Conservation (phyloP, 2,113 vertebrate genomes). For the Gymnarchus niloticus region DNA sequence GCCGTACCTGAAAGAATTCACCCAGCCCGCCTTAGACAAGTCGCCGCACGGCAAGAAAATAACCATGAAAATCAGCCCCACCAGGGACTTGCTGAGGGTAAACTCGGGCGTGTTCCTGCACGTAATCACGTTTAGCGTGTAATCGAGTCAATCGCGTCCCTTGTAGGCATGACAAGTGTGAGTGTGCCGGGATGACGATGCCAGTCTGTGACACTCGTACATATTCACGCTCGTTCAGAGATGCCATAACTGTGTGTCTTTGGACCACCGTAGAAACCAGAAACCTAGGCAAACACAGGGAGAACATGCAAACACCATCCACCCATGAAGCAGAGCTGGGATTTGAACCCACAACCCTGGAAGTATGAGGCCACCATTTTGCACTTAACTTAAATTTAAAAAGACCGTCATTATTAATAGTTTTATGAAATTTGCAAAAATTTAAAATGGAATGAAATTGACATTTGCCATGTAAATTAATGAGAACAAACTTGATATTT, state of each 20-base stretch:
- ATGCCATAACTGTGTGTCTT: too few relatives aligned
- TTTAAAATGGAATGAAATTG: not conserved
- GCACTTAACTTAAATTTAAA: too few relatives aligned
- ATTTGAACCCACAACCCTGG: too few relatives aligned
- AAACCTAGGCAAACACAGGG: too few relatives aligned
- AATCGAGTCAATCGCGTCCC: not conserved
- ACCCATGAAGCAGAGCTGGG: too few relatives aligned
- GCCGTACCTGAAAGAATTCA: constrained; percentile 51
- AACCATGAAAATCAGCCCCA: constrained; percentile 51
- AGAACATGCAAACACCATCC: too few relatives aligned
- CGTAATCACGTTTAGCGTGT: not conserved
- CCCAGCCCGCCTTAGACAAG: constrained; percentile 58
- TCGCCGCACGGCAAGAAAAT: constrained; percentile 66
- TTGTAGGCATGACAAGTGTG: not conserved
- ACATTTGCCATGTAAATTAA: too few relatives aligned
- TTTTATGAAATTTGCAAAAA: not conserved
- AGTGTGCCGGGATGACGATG: too few relatives aligned
- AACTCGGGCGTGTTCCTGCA: not conserved
- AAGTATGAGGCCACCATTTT: too few relatives aligned
- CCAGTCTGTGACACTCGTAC: not conserved
- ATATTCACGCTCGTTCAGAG: not conserved
- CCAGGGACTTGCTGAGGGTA: constrained; percentile 59
- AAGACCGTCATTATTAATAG: too few relatives aligned
- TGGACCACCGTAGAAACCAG: too few relatives aligned
- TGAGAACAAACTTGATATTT: too few relatives aligned